phyloP scores from a whole-genome alignment of 2,113 vertebrate species.

The Heptranchias perlo region DNA sequence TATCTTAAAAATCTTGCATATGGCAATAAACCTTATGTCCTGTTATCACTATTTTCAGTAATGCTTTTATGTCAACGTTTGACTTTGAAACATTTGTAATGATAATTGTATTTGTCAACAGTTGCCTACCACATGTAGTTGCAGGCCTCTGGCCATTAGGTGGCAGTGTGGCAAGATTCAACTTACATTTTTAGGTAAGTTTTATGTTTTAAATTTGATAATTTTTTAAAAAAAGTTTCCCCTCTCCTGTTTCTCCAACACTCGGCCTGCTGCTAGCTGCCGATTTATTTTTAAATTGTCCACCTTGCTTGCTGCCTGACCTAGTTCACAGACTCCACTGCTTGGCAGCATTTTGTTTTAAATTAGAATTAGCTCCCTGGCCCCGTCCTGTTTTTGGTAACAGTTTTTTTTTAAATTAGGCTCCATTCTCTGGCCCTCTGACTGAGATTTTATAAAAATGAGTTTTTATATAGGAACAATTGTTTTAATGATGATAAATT shows the following conservation, averaged over 20 bases:
- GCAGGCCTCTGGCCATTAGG: not conserved
- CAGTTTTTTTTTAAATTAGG: not conserved
- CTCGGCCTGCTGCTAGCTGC: not conserved
- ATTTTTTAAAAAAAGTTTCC: not conserved
- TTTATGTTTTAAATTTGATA: not conserved
- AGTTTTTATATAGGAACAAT: not conserved
- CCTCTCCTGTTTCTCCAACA: not conserved
- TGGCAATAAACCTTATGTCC: not conserved
- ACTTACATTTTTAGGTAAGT: not conserved
- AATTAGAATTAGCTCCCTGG: not conserved
- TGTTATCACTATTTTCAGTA: not conserved
- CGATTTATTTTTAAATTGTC: not conserved
- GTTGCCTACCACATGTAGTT: not conserved
- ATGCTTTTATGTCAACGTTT: not conserved
- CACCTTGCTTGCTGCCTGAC: not conserved
- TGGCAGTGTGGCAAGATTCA: not conserved
- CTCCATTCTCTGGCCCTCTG: not conserved
- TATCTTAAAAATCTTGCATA: not conserved
- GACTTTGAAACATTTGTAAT: not conserved
- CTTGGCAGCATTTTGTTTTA: not conserved
- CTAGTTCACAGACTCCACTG: not conserved
- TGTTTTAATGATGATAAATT: not conserved
- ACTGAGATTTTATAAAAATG: no score
- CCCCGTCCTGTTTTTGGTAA: not conserved
- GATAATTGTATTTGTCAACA: no score